Evolutionary conservation across 2,113 vertebrate genomes (phyloP), one percentile per base, ranked within the genome.

Genomic region (Callionymus lyra): DNA sequence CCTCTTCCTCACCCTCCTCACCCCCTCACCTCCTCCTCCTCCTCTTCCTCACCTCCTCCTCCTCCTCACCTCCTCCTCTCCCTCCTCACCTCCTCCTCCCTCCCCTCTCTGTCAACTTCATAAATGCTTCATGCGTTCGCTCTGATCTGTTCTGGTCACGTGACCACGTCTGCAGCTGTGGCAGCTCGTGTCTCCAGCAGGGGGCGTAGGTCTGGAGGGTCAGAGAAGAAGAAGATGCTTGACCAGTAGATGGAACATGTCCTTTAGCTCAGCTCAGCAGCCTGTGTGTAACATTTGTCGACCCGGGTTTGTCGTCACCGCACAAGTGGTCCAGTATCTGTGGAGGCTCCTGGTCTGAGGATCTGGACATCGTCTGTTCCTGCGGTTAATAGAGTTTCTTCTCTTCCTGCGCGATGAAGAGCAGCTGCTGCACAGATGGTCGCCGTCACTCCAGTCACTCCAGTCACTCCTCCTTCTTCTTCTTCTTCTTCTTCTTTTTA

Each of bases 361-460:
- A n/a, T n/a, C n/a, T n/a, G n/a, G n/a, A n/a, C n/a, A n/a, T n/a
- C n/a, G n/a, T n/a, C n/a, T n/a, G n/a, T n/a, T n/a, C n/a, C n/a
- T n/a, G n/a, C n/a, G n/a, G n/a, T n/a, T n/a, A n/a, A n/a, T n/a
- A n/a, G n/a, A n/a, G n/a, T n/a, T n/a, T n/a, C n/a, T n/a, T n/a
- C n/a, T n/a, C n/a, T n/a, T n/a, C n/a, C n/a, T n/a, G n/a, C n/a
- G n/a, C n/a, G n/a, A n/a, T n/a, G n/a, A n/a, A n/a, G n/a, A n/a
- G n/a, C 86, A 86, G 82, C 83, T 87, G 86, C 82, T 74, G 76
- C 80, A 85, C 86, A 86, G 83, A 85, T 86, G 85, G 82, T 83
- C 78, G 82, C 71, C 79, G 84, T 85, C 77, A 82, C 76, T 77
- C 67, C 12, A 43, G 41, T 49, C 49, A 55, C 58, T 68, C 6